Conservation (phyloP, 2,888 invertebrate genomes). For the Ochropleura leucogaster region DNA sequence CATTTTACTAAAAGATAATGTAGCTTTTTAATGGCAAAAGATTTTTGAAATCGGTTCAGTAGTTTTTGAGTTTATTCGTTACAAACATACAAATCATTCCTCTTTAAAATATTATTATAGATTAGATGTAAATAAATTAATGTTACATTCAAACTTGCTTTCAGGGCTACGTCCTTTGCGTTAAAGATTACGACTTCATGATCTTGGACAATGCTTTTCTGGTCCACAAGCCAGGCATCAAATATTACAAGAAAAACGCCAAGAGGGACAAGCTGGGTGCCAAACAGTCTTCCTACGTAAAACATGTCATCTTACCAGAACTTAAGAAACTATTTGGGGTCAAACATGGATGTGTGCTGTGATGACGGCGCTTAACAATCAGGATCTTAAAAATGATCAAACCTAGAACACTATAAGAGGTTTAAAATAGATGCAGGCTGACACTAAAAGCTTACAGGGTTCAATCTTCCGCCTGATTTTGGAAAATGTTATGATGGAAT, state of each 20-base stretch:
- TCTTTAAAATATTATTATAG: neutral
- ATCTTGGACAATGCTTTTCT: slow-evolving; percentile 98
- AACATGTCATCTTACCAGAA: slow-evolving; percentile 95
- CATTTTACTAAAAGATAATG: no score
- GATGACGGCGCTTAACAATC: slow-evolving; percentile 77
- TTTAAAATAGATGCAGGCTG: slow-evolving; percentile 56
- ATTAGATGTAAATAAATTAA: neutral
- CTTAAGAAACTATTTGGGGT: slow-evolving; percentile 95
- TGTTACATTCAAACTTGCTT: slow-evolving; percentile 57
- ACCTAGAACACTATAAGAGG: slow-evolving; percentile 47
- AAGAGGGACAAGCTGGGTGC: slow-evolving; percentile 94
- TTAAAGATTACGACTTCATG: slow-evolving; percentile 97
- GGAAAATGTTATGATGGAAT: slow-evolving; percentile 69
- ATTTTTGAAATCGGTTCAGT: neutral
- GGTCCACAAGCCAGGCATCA: slow-evolving; percentile 97
- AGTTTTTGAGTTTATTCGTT: neutral
- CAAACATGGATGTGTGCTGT: slow-evolving; percentile 94
- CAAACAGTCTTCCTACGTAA: slow-evolving; percentile 94
- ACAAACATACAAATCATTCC: neutral
- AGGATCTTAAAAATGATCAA: slow-evolving; percentile 55
- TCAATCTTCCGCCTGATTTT: slow-evolving; percentile 75
- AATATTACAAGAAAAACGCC: slow-evolving; percentile 94
- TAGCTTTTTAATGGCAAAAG: no score
- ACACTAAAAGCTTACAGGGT: slow-evolving; percentile 71
- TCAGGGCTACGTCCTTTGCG: slow-evolving; percentile 97